Evolutionary conservation across 2,888 invertebrate species (phyloP).

Genomic region (Dicranocentrus wangi): DNA sequence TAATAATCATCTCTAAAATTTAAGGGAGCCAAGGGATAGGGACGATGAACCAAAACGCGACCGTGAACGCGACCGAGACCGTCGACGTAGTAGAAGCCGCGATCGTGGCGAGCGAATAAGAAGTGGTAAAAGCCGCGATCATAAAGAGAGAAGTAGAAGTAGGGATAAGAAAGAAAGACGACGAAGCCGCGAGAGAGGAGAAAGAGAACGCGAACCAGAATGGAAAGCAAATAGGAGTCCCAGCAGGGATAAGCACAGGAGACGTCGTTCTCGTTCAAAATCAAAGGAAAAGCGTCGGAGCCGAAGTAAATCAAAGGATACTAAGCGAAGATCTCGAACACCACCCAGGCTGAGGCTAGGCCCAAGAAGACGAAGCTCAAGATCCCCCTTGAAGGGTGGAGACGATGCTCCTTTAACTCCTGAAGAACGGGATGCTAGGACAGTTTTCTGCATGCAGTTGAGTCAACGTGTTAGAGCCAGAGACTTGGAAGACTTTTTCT

Average conservation of each 20-base stretch:
- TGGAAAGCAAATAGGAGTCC: slow-evolving; percentile 74
- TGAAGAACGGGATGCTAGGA: slow-evolving; percentile 98
- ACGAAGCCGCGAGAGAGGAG: slow-evolving; percentile 73
- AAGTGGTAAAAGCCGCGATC: slow-evolving; percentile 73
- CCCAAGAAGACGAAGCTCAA: slow-evolving; percentile 66
- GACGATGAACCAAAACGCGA: slow-evolving; percentile 74
- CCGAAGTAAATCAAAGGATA: slow-evolving; percentile 47
- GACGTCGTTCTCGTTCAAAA: slow-evolving; percentile 67
- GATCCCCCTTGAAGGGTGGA: slow-evolving; percentile 63
- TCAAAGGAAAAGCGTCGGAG: slow-evolving; percentile 40
- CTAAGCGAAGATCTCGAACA: slow-evolving; percentile 74
- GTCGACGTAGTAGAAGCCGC: slow-evolving; percentile 68
- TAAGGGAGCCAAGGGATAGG: slow-evolving; percentile 78
- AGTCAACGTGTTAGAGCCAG: slow-evolving; percentile 94
- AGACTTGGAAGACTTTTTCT: slow-evolving; percentile 98
- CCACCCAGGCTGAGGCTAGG: slow-evolving; percentile 73
- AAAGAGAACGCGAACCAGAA: slow-evolving; percentile 73
- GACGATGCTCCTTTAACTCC: slow-evolving; percentile 81
- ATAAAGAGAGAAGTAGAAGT: slow-evolving; percentile 72
- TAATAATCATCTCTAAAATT: no score
- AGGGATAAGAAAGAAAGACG: slow-evolving; percentile 61
- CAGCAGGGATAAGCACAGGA: slow-evolving; percentile 45
- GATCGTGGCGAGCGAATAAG: slow-evolving; percentile 74
- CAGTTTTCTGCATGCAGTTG: slow-evolving; percentile 99
- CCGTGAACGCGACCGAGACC: slow-evolving; percentile 73